Conservation (phyloP, 37 sponge, comb jelly and placozoan species). For the Oopsacas minuta region DNA sequence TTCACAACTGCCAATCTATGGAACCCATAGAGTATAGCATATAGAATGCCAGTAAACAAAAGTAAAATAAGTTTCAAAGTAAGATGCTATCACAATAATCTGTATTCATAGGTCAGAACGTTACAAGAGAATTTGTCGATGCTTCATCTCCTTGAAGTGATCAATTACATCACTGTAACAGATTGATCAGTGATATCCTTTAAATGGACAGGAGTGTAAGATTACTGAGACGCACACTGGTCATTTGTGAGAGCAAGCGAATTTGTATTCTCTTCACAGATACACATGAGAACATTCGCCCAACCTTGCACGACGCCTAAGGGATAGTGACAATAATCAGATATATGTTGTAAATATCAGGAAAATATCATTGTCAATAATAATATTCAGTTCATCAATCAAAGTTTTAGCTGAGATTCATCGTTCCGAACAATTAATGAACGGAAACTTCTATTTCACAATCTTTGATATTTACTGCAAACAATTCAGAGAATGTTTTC, state of each 20-base stretch:
- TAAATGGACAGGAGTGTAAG: not conserved
- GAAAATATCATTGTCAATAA: conserved; percentile 16
- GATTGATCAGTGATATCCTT: not conserved
- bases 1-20: not conserved
- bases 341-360: conserved; percentile 12
- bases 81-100: conserved; percentile 12
- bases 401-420: not conserved
- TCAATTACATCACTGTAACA: conserved; percentile 12
- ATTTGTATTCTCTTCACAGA: conserved; percentile 4
- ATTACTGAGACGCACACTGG: conserved; percentile 15
- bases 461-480: conserved; percentile 13
- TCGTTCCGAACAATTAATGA: not conserved
- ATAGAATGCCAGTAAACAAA: not conserved
- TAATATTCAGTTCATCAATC: not conserved
- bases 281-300: conserved; percentile 16
- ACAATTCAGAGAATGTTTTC: conserved; percentile 7
- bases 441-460: conserved; percentile 18
- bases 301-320: conserved; percentile 16
- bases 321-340: conserved; percentile 6
- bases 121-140: not conserved
- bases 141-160: not conserved
- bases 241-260: conserved; percentile 15
- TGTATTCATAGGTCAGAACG: not conserved
- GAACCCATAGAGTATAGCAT: not conserved
- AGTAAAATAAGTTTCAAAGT: not conserved